Base-by-base conservation (phyloP, 2,888 invertebrate genomes). In the Drosophila melanosoma region DNA sequence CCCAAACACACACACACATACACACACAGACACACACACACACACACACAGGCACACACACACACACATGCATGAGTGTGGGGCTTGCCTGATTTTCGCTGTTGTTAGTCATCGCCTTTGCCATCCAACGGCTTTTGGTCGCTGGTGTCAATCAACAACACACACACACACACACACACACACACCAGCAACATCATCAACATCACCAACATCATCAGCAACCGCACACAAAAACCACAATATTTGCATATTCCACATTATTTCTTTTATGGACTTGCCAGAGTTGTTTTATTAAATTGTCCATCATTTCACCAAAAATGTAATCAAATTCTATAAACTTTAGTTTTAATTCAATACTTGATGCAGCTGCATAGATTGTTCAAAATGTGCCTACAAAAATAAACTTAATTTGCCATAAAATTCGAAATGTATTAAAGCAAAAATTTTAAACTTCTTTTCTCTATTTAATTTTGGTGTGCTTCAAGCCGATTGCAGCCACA, bases 41-140 rank as follows among this genome's bases (percentile, higher is more conserved):
- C 11, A 35, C 60, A 51, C 11, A 32, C 26, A 33, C 58, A 11
- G 58, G 40, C 33, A 52, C 32, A 48, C 33, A 52, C 32, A 33
- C 36, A 26, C 20, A 11, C 29, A 35, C 20, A 51, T 15, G 23
- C 3, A 17, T 2, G 49, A 10, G 17, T 48, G 38, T 15, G 45
- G 54, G 35, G 11, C 32, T 52, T 12, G 65, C 29, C 51, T 40
- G 78, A 66, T 69, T 63, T 66, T 64, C 51, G 29, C 65, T 60
- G 67, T 69, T 69, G 78, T 77, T 81, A 68, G 82, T 63, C 79
- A 69, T 74, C 69, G 69, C 69, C 69, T 69, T 65, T 65, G 62
- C 62, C 53, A 59, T 67, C 62, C 67, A 67, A 70, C 68, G 64
- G 53, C 73, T 64, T 68, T 68, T 63, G 74, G 56, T 52, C 45